A percentile compares a stretch with the other conserved stretches of the same genome.
These are phyloP conservation scores for Anoura caudifer DNA, from an alignment of 2,113 vertebrate species.

Conservation along the genomic window DNA sequence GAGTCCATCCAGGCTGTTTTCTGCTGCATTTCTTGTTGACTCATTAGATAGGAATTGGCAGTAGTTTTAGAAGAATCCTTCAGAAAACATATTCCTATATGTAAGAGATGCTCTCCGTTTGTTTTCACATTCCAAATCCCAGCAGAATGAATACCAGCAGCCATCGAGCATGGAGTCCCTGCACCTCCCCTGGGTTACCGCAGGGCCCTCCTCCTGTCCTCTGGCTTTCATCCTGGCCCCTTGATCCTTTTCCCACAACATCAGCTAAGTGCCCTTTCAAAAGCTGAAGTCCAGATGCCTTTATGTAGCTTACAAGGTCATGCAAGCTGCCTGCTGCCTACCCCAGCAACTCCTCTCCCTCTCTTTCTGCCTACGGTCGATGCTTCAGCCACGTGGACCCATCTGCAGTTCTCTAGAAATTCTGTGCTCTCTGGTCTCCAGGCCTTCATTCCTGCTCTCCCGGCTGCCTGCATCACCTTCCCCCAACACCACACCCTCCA, in stretches of 20 bases:
- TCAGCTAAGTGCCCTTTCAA: not conserved
- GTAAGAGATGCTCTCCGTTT: not conserved
- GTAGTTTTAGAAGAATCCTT: not conserved
- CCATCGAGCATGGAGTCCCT: not conserved
- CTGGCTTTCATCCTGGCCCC: not conserved
- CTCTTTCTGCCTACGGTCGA: not conserved
- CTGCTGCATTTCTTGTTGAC: not conserved
- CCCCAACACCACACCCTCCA: rapidly evolving
- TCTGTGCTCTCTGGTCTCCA: no score
- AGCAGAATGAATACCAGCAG: not conserved
- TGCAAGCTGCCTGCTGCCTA: not conserved
- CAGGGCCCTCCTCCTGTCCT: not conserved
- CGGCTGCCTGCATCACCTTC: not conserved
- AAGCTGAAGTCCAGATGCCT: not conserved
- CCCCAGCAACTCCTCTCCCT: not conserved
- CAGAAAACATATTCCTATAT: not conserved
- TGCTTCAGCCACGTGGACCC: not conserved
- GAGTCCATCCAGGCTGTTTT: not conserved
- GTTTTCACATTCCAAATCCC: not conserved
- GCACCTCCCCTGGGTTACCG: no score
- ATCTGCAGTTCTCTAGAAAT: not conserved
- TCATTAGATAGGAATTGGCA: not conserved
- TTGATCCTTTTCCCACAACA: not conserved
- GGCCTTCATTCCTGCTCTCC: not conserved
- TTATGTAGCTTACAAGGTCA: not conserved